A percentile compares a stretch with the other conserved stretches of the same genome.
These are phyloP conservation scores for Hermetia illucens DNA, from an alignment of 1,140 invertebrate genomes.

Conservation along the genomic window DNA sequence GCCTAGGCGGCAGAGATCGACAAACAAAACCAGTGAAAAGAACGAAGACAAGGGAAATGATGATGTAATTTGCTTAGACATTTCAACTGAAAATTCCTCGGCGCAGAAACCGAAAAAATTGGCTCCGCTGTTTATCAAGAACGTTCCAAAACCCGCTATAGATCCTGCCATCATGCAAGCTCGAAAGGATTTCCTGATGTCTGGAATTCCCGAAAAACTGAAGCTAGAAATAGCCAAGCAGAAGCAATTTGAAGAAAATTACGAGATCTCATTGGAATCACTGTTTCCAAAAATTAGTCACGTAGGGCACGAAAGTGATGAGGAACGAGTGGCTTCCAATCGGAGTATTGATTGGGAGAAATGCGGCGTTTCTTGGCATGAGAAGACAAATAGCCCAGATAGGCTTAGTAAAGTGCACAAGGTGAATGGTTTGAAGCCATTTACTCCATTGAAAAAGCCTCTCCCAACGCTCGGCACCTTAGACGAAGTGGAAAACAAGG, in stretches of 20 bases:
- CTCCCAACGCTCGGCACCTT: no score
- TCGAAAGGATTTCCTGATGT: constrained; percentile 42
- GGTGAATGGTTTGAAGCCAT: no score
- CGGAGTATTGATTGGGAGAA: neutral
- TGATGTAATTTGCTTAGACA: constrained; percentile 1
- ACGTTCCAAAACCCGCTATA: constrained; percentile 33
- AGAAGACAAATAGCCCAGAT: no score
- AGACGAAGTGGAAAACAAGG: constrained; percentile 24
- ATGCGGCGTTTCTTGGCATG: no score
- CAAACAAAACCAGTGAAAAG: constrained; percentile 9
- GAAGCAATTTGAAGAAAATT: constrained; percentile 20
- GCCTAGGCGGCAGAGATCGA: no score
- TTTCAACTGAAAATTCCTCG: neutral
- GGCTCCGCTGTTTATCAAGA: constrained; percentile 42
- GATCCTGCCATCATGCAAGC: constrained; percentile 36
- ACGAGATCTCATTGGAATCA: constrained; percentile 28
- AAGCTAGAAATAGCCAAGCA: constrained; percentile 34
- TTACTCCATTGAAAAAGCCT: no score
- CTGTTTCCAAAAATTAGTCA: constrained; percentile 38
- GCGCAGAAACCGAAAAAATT: constrained; percentile 25
- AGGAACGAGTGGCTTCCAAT: neutral
- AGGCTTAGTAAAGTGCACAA: no score
- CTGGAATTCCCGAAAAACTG: constrained; percentile 40
- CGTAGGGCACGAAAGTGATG: constrained; percentile 18
- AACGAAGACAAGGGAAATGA: constrained; percentile 8